These are phyloP conservation scores for Cantharis lateralis DNA, from an alignment of 2,888 invertebrate genomes.

Conservation along the genomic window DNA sequence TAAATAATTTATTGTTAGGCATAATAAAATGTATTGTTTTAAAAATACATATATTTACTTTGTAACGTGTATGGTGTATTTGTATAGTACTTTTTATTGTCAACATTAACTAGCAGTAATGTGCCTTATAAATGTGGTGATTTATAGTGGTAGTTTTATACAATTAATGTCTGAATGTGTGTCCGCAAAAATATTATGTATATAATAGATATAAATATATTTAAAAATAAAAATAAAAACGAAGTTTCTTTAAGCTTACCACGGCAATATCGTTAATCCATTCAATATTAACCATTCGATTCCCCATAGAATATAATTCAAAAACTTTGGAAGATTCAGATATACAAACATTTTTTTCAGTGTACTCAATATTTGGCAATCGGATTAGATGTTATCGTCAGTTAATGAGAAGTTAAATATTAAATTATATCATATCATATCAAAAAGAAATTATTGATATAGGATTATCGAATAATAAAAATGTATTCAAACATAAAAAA, in stretches of 20 bases:
- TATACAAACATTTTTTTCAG: no score
- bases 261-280: no score
- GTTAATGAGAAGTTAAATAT: no score
- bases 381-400: no score
- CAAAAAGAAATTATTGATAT: no score
- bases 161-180: conserved; percentile 19
- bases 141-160: conserved; percentile 25
- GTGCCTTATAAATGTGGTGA: conserved; percentile 34
- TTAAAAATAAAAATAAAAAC: neutral
- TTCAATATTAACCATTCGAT: no score
- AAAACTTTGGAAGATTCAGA: no score
- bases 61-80: neutral
- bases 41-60: neutral
- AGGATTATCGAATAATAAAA: no score
- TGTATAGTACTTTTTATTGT: neutral
- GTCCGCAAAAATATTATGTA: neutral
- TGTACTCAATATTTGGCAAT: no score
- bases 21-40: neutral
- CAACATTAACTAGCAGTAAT: conserved; percentile 5
- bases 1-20: conserved; percentile 6
- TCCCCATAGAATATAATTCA: no score
- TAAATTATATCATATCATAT: no score
- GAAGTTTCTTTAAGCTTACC: neutral
- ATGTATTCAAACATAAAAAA: no score
- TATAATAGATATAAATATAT: neutral